Evolutionary conservation across 2,797 vertebrate species (phyloP).

Genomic region (Protosalanx chinensis): DNA sequence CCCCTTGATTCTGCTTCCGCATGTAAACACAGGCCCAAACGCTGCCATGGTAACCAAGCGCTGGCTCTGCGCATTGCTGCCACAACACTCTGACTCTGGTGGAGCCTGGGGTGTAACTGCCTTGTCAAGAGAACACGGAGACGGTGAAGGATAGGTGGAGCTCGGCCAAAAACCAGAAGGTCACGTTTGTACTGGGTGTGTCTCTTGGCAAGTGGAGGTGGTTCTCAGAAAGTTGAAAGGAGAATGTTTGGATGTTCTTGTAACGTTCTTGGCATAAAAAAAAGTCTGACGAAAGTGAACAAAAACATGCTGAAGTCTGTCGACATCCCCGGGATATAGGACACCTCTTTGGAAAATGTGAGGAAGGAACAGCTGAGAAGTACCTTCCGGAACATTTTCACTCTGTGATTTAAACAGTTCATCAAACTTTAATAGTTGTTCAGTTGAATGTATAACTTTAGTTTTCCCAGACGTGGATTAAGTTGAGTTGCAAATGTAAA

Average conservation of each 20-base stretch:
- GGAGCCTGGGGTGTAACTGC: constrained; percentile 7
- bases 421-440: too few species aligned
- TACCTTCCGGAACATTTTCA: too few species aligned
- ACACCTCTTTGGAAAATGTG: too few species aligned
- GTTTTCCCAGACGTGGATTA: too few species aligned
- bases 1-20: constrained; percentile 38
- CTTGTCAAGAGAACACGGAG: background rate
- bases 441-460: too few species aligned
- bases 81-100: constrained; percentile 9
- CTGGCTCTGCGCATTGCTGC: constrained; percentile 19
- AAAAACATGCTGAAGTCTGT: background rate
- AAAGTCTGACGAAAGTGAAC: constrained; percentile 25
- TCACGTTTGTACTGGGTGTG: background rate
- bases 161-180: background rate
- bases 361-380: too few species aligned
- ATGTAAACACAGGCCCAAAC: constrained; percentile 34
- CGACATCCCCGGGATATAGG: background rate
- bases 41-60: constrained; percentile 33
- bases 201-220: background rate
- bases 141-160: background rate
- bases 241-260: background rate
- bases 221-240: too few species aligned
- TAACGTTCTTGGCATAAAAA: constrained; percentile 30
- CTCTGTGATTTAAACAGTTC: too few species aligned
- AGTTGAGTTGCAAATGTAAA: too few species aligned